A percentile compares a stretch with the other conserved stretches of the same genome.
Evolutionary conservation across 2,888 invertebrate genomes (phyloP).

Genomic region (Cephalotes varians): DNA sequence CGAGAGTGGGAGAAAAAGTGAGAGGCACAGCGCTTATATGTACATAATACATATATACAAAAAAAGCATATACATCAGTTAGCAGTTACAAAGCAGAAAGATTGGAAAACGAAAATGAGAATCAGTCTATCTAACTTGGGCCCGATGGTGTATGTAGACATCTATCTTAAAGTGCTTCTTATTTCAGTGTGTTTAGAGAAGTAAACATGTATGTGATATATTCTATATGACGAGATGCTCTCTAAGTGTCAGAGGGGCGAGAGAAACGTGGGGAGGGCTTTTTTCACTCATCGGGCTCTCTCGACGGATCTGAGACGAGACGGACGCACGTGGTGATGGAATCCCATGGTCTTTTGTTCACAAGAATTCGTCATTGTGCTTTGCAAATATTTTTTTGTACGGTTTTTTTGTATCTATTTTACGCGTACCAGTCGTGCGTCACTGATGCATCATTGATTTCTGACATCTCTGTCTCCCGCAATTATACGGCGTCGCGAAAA

Average conservation of each 20-base stretch:
- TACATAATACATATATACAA: slow-evolving; percentile 81
- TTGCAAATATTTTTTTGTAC: slow-evolving; percentile 34
- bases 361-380: slow-evolving; percentile 54
- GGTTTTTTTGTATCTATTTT: slow-evolving; percentile 26
- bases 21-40: slow-evolving; percentile 78
- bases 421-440: background rate
- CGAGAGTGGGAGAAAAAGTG: slow-evolving; percentile 55
- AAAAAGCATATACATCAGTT: slow-evolving; percentile 80
- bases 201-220: slow-evolving; percentile 86
- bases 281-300: slow-evolving; percentile 54
- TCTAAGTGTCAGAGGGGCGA: slow-evolving; percentile 75
- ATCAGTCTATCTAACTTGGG: slow-evolving; percentile 82
- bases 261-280: slow-evolving; percentile 40
- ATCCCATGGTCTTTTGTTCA: slow-evolving; percentile 64
- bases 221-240: slow-evolving; percentile 84
- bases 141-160: slow-evolving; percentile 84
- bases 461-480: slow-evolving; percentile 49
- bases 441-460: slow-evolving; percentile 9
- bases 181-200: slow-evolving; percentile 86
- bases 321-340: slow-evolving; percentile 52
- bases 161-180: slow-evolving; percentile 86
- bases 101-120: slow-evolving; percentile 60
- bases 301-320: slow-evolving; percentile 58
- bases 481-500: slow-evolving; percentile 41
- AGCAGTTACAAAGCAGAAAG: slow-evolving; percentile 77